Percentiles rank a stretch among this genome's conserved stretches.
Conservation (phyloP, 1,140 invertebrate genomes). For the Mesaphorura yosii region DNA sequence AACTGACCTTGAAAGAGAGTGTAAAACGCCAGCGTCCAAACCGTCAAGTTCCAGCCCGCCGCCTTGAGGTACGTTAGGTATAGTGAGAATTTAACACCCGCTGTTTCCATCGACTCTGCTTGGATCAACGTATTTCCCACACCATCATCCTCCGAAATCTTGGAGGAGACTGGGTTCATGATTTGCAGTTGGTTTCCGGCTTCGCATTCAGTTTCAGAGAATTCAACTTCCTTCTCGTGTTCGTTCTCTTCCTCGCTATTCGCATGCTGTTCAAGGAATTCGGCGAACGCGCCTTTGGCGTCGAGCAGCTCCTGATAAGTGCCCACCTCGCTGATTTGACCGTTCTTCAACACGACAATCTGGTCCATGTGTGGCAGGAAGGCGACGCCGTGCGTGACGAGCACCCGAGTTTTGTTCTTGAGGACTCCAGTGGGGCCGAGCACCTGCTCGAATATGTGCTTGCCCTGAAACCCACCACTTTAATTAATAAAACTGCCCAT, state of each 20-base stretch:
- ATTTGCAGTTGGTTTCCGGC: too few relatives aligned
- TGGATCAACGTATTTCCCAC: conserved; percentile 67
- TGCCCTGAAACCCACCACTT: too few relatives aligned
- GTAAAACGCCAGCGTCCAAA: conserved; percentile 69
- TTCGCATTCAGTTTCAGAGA: too few relatives aligned
- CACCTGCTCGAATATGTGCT: conserved; percentile 41
- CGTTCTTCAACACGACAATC: conserved; percentile 37
- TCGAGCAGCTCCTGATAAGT: conserved; percentile 33
- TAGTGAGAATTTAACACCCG: conserved; percentile 76
- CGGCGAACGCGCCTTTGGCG: conserved; percentile 34
- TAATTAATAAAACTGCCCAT: too few relatives aligned
- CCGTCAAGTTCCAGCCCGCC: conserved; percentile 60
- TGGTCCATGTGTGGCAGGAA: conserved; percentile 35
- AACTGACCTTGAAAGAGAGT: conserved; percentile 58
- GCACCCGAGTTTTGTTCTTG: conserved; percentile 30
- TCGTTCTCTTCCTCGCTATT: conserved; percentile 32
- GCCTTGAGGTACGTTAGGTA: conserved; percentile 81
- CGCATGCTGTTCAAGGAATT: conserved; percentile 20
- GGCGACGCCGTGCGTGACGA: conserved; percentile 37
- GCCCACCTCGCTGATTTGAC: conserved; percentile 36
- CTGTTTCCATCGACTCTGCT: conserved; percentile 76
- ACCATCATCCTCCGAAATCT: too few relatives aligned
- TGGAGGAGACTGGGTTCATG: background rate
- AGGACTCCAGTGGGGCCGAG: conserved; percentile 34
- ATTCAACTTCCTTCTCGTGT: conserved; percentile 33